Conservation (phyloP, 1,140 invertebrate genomes). For the Drosophila tani region DNA sequence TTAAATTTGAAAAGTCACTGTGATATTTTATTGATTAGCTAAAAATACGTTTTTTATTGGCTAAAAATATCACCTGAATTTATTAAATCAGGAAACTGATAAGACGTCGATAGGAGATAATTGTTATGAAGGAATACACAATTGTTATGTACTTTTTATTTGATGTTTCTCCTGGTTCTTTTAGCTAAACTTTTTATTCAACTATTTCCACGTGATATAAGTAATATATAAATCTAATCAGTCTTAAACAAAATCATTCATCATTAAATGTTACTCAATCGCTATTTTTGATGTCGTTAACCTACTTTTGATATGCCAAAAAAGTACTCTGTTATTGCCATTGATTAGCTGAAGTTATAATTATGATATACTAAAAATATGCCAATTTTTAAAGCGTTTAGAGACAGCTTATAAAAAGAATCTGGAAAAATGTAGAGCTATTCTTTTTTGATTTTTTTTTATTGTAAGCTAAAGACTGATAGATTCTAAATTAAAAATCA, state of each 20-base stretch:
- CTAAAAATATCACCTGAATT: neutral
- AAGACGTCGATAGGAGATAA: rapidly evolving
- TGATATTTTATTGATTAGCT: neutral
- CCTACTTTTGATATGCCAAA: neutral
- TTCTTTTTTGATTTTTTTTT: rapidly evolving
- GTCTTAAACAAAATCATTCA: neutral
- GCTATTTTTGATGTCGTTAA: neutral
- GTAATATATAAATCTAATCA: neutral
- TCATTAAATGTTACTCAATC: neutral
- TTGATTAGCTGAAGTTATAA: neutral
- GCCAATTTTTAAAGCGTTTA: rapidly evolving
- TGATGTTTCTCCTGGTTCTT: neutral
- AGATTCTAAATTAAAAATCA: neutral
- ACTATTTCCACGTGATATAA: neutral
- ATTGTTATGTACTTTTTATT: neutral
- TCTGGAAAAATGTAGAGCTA: too few relatives aligned
- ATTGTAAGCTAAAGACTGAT: neutral
- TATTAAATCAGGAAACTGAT: neutral
- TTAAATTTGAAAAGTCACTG: neutral
- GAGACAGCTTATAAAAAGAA: neutral
- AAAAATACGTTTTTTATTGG: neutral
- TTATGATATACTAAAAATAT: neutral
- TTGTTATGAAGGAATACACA: neutral
- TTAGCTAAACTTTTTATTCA: neutral
- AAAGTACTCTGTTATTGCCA: neutral